These are phyloP conservation scores for Cariama cristata DNA, from an alignment of 2,113 vertebrate species.

Conservation along the genomic window DNA sequence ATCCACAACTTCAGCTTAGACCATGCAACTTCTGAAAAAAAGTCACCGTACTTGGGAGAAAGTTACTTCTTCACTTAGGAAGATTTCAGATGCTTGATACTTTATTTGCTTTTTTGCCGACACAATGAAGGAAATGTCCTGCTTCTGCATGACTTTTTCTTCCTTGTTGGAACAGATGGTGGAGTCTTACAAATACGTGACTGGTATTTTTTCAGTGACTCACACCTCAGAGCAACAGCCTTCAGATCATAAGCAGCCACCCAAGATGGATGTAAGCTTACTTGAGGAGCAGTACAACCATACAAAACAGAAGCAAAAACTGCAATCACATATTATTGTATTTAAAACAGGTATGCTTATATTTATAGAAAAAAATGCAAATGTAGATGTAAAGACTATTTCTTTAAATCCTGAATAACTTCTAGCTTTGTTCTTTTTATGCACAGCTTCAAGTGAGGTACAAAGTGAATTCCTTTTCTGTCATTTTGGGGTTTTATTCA, in stretches of 20 bases:
- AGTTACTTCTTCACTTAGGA: not conserved
- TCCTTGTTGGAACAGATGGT: slow-evolving; percentile 75
- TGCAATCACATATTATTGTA: slow-evolving; percentile 75
- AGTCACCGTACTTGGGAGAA: not conserved
- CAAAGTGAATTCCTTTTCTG: not conserved
- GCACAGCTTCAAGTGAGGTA: not conserved
- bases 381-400: not conserved
- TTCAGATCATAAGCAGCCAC: slow-evolving; percentile 58
- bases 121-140: slow-evolving; percentile 65
- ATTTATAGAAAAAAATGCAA: not conserved
- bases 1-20: not conserved
- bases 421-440: not conserved
- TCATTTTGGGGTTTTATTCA: not conserved
- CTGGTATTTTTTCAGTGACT: slow-evolving; percentile 66
- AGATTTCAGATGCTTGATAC: not conserved
- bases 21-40: not conserved
- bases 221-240: slow-evolving; percentile 59
- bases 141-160: slow-evolving; percentile 72
- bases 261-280: slow-evolving; percentile 80
- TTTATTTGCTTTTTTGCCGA: not conserved
- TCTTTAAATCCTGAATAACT: not conserved
- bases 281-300: slow-evolving; percentile 82
- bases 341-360: slow-evolving; percentile 79
- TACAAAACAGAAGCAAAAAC: slow-evolving; percentile 77
- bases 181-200: slow-evolving; percentile 65